Evolutionary conservation across 30 jellyfish, hydroid and myxozoan species (phyloP).

Genomic region (Morbakka virulenta): DNA sequence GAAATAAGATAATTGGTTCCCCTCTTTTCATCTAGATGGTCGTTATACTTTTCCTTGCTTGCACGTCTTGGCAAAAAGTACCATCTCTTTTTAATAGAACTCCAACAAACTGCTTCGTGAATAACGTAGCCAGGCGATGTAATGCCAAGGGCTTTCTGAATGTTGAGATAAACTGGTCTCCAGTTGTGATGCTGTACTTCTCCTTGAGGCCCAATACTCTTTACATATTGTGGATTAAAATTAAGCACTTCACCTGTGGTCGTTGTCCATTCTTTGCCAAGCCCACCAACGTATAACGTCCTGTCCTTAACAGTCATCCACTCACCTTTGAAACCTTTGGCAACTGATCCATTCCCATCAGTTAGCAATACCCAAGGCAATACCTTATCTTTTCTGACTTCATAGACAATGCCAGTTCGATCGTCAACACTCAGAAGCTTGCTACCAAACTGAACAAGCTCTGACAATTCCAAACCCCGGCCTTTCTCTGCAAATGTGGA

Average conservation of each 20-base stretch:
- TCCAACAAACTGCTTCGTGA: conserved; percentile 98
- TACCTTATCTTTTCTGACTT: conserved; percentile 46
- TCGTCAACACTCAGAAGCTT: conserved; percentile 81
- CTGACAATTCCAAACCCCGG: conserved; percentile 91
- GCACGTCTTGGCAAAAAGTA: conserved; percentile 95
- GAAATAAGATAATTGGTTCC: conserved; percentile 84
- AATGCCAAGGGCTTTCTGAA: conserved; percentile 64
- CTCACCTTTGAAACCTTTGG: conserved; percentile 92
- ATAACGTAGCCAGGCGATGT: conserved; percentile 87
- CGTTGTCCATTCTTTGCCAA: conserved; percentile 98
- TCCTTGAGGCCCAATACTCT: conserved; percentile 87
- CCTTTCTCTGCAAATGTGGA: conserved; percentile 84
- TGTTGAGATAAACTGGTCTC: conserved; percentile 67
- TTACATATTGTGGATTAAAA: conserved; percentile 84
- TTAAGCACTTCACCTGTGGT: conserved; percentile 81
- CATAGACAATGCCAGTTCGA: conserved; percentile 93
- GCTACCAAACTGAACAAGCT: conserved; percentile 61
- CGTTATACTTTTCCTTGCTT: conserved; percentile 76
- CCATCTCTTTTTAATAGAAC: conserved; percentile 78
- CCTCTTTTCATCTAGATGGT: conserved; percentile 78
- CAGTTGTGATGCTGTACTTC: conserved; percentile 92
- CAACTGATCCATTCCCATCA: conserved; percentile 91
- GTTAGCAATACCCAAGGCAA: conserved; percentile 90
- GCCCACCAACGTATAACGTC: conserved; percentile 89
- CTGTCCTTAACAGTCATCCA: conserved; percentile 97